Base-by-base conservation (phyloP, 2,797 vertebrate genomes). In the Enteromius afrohamiltoni region DNA sequence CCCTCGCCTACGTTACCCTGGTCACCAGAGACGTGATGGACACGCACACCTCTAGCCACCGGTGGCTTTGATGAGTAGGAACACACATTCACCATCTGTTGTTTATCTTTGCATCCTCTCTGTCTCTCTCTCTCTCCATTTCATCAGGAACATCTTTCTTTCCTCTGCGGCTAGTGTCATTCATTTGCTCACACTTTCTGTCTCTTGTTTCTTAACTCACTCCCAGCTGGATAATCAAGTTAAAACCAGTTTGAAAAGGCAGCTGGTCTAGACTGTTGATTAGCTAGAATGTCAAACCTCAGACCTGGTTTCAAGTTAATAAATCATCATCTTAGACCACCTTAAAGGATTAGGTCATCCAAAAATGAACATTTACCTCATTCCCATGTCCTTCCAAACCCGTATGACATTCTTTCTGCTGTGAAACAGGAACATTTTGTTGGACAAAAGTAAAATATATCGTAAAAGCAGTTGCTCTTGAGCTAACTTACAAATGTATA, bases 1-100 rank as follows among this genome's bases (percentile, higher is more conserved):
- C 89, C 88, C 82, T 86, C 88, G 92, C 90, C 79, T 0, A 76
- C 85, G 86, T 91, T 87, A 80, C 88, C 88, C 88, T 68, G 81
- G 90, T 88, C 89, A 83, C 84, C 67, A 81, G 87, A 90, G 89
- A 80, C 34, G 73, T 78, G 45, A 83, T 85, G 77, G 49, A 86
- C 88, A 76, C 86, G 80, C 86, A 89, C 90, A 91, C 88, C 88
- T 90, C 87, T 84, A 86, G 71, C 17, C 79, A 40, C 86, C 42
- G 68, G 88, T 87, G 90, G 85, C 88, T 86, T 89, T 51, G 85
- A 88, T 87, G 82, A 88, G 87, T 47, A 8, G 83, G 88, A 93
- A 92, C 89, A 91, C 90, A 90, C 83, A 92, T 89, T 76, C 82
- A 78, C 92, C 93, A 94, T 94, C 93, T 94, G 94, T 90, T 94